Evolutionary conservation across 2,888 invertebrate species (phyloP).

Genomic region (Microplitis manilae): DNA sequence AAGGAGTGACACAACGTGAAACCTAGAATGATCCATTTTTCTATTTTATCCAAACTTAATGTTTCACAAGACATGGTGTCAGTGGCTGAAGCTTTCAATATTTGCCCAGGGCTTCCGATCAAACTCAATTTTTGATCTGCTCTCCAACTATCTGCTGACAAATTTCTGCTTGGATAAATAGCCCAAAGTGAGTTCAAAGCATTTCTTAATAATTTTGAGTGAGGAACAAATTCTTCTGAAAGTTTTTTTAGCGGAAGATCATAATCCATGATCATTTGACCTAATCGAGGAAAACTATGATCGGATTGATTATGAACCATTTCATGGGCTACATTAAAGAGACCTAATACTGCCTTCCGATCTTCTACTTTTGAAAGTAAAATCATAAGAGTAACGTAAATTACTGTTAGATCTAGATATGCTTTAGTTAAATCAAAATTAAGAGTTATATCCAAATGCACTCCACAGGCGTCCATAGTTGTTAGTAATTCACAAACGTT

Average conservation of each 20-base stretch:
- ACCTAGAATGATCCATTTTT: conserved; percentile 97
- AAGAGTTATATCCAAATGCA: conserved; percentile 93
- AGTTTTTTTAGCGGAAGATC: conserved; percentile 95
- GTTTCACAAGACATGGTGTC: conserved; percentile 99
- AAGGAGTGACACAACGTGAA: conserved; percentile 92
- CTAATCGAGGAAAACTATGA: conserved; percentile 93
- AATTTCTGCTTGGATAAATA: conserved; percentile 91
- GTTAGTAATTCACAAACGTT: conserved; percentile 92
- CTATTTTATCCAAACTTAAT: conserved; percentile 94
- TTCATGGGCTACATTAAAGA: conserved; percentile 98
- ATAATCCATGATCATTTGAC: conserved; percentile 98
- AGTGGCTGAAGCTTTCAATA: conserved; percentile 94
- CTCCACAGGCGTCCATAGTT: conserved; percentile 96
- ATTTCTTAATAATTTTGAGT: conserved; percentile 87
- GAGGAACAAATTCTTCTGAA: conserved; percentile 96
- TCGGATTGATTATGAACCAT: conserved; percentile 93
- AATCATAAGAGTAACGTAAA: conserved; percentile 96
- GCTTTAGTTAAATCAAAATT: conserved; percentile 97
- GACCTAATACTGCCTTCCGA: conserved; percentile 94
- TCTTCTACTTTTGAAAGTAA: conserved; percentile 98
- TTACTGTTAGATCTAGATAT: conserved; percentile 95
- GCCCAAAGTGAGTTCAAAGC: conserved; percentile 91
- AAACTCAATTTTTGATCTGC: conserved; percentile 94
- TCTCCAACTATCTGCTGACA: conserved; percentile 94
- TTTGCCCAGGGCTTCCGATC: conserved; percentile 93